phyloP scores from a whole-genome alignment of 2,888 invertebrate genomes.

The Quadroppia sp. region DNA sequence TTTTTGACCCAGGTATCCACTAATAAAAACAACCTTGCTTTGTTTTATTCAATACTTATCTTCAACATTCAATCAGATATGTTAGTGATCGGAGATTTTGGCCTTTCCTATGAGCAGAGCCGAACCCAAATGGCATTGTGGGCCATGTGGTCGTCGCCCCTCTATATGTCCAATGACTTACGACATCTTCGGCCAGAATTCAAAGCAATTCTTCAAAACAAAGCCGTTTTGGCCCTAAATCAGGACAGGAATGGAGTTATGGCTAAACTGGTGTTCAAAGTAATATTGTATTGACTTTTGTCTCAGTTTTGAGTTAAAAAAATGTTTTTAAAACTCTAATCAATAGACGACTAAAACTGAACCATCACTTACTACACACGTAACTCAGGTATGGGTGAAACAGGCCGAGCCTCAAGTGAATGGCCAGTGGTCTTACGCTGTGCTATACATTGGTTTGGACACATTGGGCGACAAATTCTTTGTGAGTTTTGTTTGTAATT shows the following conservation, averaged over 20 bases:
- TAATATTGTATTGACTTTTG: background rate
- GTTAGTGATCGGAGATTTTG: constrained; percentile 87
- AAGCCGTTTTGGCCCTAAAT: constrained; percentile 84
- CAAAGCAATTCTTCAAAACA: constrained; percentile 86
- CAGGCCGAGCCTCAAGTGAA: constrained; percentile 26
- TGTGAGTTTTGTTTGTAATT: no score
- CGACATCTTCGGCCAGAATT: constrained; percentile 80
- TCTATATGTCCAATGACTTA: constrained; percentile 95
- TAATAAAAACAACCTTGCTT: background rate
- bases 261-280: constrained; percentile 62
- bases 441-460: constrained; percentile 18
- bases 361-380: no score
- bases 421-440: constrained; percentile 25
- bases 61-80: constrained; percentile 7
- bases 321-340: no score
- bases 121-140: constrained; percentile 95
- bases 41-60: background rate
- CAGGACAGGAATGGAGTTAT: constrained; percentile 90
- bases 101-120: constrained; percentile 87
- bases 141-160: constrained; percentile 89
- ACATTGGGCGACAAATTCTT: background rate
- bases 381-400: constrained; percentile 38
- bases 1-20: constrained; percentile 41
- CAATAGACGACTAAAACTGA: no score
- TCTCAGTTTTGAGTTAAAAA: no score